Evolutionary conservation across 2,113 vertebrate species (phyloP), one percentile per base, ranked within the genome.

Genomic region (Spea bombifrons): DNA sequence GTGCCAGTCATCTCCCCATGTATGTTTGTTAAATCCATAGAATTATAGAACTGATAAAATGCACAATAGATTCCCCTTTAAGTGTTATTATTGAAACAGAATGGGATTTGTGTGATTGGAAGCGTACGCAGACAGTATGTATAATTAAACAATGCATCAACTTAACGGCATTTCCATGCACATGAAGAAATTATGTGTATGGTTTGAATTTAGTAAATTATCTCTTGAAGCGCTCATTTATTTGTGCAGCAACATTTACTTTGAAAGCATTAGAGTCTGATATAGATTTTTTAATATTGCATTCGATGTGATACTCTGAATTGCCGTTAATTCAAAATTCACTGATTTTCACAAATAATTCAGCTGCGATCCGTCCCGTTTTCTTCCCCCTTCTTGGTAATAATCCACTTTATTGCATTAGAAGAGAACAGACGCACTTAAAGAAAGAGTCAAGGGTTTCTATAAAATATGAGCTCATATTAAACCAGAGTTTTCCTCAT

Each of bases 71-170:
- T 59, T 59, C 55, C 55, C 30, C 55, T 59, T 13, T 59, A 59
- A 59, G 9, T 0, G 55, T 59, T 59, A 59, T 59, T 9, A 13
- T 59, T 9, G 4, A 12, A 5, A 53, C 10, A 13, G 55, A 59
- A 59, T 59, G 55, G 55, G 10, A 8, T 59, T 4, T 59, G 12
- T 13, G 55, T 12, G 55, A 8, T 59, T 47, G 55, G 67, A 15
- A 67, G 63, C 53, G 8, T 4, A 8, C 69, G 7, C 6, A 17
- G 16, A 43, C 10, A 71, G 49, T 72, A 13, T 55, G 71, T 73
- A 16, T 73, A 73, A 73, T 73, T 73, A 73, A 73, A 73, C 71
- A 61, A 15, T 16, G 52, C 57, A 61, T 16, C 57, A 48, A 13
- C 7, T 61, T 73, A 61, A 7, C 3, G 15, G 57, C 0, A 0